These are phyloP conservation scores for Plumapathes pennacea DNA, from an alignment of 92 coral and sea anemone genomes.

Conservation along the genomic window DNA sequence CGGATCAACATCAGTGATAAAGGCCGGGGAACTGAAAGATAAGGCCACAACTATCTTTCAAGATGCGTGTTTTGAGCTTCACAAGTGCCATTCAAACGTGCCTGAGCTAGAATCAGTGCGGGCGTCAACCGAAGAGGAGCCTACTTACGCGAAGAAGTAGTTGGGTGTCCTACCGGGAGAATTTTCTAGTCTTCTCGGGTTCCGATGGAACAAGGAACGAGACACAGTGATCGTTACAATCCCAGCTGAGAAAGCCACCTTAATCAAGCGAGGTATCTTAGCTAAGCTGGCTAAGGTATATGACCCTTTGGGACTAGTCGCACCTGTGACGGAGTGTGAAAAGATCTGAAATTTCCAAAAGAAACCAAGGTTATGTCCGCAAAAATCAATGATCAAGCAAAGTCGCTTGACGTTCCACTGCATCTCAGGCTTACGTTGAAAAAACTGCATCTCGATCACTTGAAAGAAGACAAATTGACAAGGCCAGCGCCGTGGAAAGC, in stretches of 20 bases:
- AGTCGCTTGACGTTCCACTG: no score
- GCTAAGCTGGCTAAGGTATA: constrained; percentile 40
- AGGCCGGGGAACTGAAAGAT: constrained; percentile 27
- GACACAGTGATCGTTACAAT: constrained; percentile 26
- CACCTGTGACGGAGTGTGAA: constrained; percentile 32
- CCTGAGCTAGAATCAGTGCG: constrained; percentile 14
- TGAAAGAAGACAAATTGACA: no score
- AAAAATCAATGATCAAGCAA: no score
- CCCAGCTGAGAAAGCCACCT: constrained; percentile 28
- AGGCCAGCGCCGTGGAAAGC: no score
- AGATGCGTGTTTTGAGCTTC: constrained; percentile 36
- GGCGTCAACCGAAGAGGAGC: background rate
- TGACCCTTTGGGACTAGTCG: constrained; percentile 48
- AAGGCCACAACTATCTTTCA: constrained; percentile 27
- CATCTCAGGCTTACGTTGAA: no score
- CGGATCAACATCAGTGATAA: constrained; percentile 19
- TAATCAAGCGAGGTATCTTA: constrained; percentile 41
- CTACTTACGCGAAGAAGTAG: constrained; percentile 49
- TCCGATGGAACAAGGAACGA: constrained; percentile 39
- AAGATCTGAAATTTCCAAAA: no score
- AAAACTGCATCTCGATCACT: no score
- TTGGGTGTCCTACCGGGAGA: constrained; percentile 25
- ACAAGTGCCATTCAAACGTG: constrained; percentile 40
- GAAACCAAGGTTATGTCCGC: no score
- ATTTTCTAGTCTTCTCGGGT: constrained; percentile 33